Evolutionary conservation across 2,797 vertebrate species (phyloP).

Genomic region (Limosa lapponica): DNA sequence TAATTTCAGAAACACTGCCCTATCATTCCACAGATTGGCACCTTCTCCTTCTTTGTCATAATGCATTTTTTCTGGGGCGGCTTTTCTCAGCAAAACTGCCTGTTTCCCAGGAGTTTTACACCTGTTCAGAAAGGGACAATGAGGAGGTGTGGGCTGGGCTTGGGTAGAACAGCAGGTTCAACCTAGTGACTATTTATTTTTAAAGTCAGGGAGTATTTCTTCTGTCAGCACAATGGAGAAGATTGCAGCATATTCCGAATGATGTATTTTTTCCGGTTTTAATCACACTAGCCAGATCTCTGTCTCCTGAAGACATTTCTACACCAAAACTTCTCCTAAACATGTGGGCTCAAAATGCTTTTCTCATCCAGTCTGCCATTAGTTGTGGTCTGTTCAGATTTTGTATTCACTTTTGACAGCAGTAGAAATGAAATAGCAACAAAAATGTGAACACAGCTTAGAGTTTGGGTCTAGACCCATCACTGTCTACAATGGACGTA

Average conservation of each 20-base stretch:
- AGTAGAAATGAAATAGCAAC: neutral
- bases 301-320: neutral
- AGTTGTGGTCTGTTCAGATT: neutral
- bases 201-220: neutral
- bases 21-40: conserved; percentile 36
- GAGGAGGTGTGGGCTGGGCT: neutral
- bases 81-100: conserved; percentile 16
- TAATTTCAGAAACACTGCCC: conserved; percentile 57
- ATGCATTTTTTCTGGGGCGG: neutral
- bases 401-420: neutral
- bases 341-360: neutral
- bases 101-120: conserved; percentile 8
- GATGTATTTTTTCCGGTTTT: neutral
- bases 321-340: neutral
- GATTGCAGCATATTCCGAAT: neutral
- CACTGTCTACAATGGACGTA: neutral
- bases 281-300: neutral
- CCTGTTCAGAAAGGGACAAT: neutral
- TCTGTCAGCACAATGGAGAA: neutral
- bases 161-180: neutral
- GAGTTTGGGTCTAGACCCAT: neutral
- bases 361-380: neutral
- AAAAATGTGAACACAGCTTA: neutral
- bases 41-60: conserved; percentile 45
- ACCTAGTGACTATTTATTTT: conserved; percentile 18